Evolutionary conservation across 1,140 invertebrate genomes (phyloP).

Genomic region (Zaprionus vittiger): DNA sequence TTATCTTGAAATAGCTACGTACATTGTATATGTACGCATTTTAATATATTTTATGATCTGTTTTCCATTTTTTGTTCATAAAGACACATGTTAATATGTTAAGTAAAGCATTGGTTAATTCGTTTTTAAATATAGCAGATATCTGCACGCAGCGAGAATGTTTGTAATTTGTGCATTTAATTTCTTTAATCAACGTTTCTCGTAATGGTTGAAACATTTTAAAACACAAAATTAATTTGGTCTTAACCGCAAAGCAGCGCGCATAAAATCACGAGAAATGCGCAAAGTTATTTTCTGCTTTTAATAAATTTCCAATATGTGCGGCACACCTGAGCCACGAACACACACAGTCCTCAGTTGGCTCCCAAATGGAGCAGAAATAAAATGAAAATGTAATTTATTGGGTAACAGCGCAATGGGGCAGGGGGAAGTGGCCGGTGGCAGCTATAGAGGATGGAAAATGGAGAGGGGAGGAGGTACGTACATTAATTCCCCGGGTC

Average conservation of each 20-base stretch:
- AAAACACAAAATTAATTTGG: conserved; percentile 50
- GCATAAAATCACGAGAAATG: conserved; percentile 38
- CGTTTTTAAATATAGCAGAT: background rate
- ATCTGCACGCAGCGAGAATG: background rate
- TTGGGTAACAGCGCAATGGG: conserved; percentile 2
- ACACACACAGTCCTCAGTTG: conserved; percentile 13
- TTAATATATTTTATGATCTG: background rate
- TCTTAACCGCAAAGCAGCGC: conserved; percentile 42
- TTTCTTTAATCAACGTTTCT: conserved; percentile 34
- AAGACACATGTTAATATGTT: background rate
- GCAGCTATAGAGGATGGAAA: background rate
- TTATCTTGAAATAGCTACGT: too few species aligned
- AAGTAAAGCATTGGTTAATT: background rate
- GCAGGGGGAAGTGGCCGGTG: background rate
- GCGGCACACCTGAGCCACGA: conserved; percentile 57
- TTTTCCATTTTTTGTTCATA: background rate
- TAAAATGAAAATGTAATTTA: conserved; percentile 74
- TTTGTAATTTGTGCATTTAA: conserved; percentile 28
- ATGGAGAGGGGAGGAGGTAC: background rate
- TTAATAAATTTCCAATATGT: conserved; percentile 66
- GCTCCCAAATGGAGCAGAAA: conserved; percentile 50
- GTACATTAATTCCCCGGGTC: conserved; percentile 55
- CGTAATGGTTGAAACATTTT: conserved; percentile 9
- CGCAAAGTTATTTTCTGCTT: conserved; percentile 48
- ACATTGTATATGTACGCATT: too few species aligned